A percentile compares a stretch with the other conserved stretches of the same genome.
Evolutionary conservation across 2,797 vertebrate species (phyloP).

Genomic region (Enoplosus armatus): DNA sequence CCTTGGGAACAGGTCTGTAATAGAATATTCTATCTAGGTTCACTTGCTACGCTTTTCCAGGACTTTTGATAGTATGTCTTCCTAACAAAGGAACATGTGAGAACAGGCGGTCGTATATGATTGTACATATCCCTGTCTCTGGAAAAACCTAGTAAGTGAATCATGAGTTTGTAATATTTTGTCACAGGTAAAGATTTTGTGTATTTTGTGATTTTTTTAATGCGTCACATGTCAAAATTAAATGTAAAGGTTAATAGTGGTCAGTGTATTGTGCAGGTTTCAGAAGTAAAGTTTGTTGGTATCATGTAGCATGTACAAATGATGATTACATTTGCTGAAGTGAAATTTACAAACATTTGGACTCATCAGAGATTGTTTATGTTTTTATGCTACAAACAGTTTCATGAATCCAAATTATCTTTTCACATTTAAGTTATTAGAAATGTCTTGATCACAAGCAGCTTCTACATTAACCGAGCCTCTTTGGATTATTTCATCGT

Average conservation of each 20-base stretch:
- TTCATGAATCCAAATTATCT: background rate
- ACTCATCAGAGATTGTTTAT: background rate
- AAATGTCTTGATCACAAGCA: background rate
- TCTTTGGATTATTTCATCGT: background rate
- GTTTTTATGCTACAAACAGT: background rate
- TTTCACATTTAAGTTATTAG: background rate
- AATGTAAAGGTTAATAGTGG: background rate
- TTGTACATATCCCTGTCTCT: background rate
- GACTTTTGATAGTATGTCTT: background rate
- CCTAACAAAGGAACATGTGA: too few species aligned
- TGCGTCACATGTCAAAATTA: background rate
- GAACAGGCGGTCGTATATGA: too few species aligned
- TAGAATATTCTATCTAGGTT: background rate
- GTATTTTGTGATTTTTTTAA: background rate
- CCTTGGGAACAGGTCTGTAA: background rate
- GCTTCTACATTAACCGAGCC: background rate
- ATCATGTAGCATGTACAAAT: background rate
- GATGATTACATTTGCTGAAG: background rate
- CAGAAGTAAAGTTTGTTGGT: background rate
- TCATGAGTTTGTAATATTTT: background rate
- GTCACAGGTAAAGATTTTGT: background rate
- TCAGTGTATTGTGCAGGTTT: background rate
- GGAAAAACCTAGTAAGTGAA: background rate
- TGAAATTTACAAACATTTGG: background rate
- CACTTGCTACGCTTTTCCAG: background rate